phyloP scores from a whole-genome alignment of 2,888 invertebrate genomes.

The Crossocerus cetratus region DNA sequence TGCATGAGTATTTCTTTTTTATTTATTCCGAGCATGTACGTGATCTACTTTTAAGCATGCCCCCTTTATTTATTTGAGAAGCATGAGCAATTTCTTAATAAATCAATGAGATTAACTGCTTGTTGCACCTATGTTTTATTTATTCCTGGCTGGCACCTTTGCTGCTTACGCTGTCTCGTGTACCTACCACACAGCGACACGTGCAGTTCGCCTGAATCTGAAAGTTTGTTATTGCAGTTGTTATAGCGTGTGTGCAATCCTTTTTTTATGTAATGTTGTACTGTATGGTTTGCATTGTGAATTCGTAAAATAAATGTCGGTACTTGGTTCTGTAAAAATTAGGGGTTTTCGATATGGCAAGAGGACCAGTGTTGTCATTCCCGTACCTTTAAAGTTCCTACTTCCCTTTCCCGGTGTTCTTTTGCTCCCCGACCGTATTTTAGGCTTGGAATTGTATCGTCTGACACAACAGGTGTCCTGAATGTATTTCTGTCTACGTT shows the following conservation, averaged over 20 bases:
- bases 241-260: conserved; percentile 3
- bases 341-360: conserved; percentile 5
- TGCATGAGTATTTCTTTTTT: conserved; percentile 44
- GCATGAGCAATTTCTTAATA: conserved; percentile 73
- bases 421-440: background rate
- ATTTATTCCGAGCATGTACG: conserved; percentile 75
- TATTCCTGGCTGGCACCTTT: conserved; percentile 67
- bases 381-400: conserved; percentile 6
- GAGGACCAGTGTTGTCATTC: background rate
- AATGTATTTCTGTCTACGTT: conserved; percentile 9
- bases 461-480: conserved; percentile 14
- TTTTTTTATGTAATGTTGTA: conserved; percentile 22
- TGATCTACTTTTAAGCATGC: conserved; percentile 69
- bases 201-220: background rate
- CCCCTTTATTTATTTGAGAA: conserved; percentile 72
- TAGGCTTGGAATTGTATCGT: conserved; percentile 5
- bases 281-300: conserved; percentile 47
- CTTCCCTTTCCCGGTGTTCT: conserved; percentile 14
- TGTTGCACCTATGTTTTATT: conserved; percentile 73
- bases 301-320: conserved; percentile 46
- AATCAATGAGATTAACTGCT: conserved; percentile 74
- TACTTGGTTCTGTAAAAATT: conserved; percentile 44
- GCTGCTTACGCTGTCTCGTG: conserved; percentile 61
- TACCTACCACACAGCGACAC: conserved; percentile 11
- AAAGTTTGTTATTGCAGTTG: conserved; percentile 15